Evolutionary conservation across 1,140 invertebrate genomes (phyloP).

Genomic region (Metaphire vulgaris): DNA sequence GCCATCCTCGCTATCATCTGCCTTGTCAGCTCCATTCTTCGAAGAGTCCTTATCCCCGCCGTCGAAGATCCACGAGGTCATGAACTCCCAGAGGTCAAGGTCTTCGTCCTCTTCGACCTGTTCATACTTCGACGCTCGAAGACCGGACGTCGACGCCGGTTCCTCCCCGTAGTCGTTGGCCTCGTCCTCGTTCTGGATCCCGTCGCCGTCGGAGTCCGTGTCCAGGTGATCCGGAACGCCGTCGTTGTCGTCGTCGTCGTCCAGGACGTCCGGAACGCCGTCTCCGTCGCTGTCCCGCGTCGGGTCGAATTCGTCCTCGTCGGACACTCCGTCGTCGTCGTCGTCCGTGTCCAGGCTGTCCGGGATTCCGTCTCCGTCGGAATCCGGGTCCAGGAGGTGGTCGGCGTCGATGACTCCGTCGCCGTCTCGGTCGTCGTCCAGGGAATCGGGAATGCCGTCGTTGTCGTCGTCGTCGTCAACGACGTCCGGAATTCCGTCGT

Average conservation of each 20-base stretch:
- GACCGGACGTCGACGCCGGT: neutral
- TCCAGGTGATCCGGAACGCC: slow-evolving; percentile 43
- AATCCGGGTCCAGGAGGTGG: neutral
- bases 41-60: neutral
- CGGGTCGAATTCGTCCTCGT: slow-evolving; percentile 18
- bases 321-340: slow-evolving; percentile 28
- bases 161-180: slow-evolving; percentile 12
- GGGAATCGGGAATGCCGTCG: neutral
- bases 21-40: neutral
- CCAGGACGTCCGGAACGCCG: slow-evolving; percentile 34
- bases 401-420: slow-evolving; percentile 11
- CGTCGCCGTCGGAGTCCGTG: slow-evolving; percentile 31
- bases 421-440: slow-evolving; percentile 5
- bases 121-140: slow-evolving; percentile 16
- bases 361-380: slow-evolving; percentile 28
- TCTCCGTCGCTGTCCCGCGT: slow-evolving; percentile 39
- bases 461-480: slow-evolving; percentile 32
- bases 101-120: slow-evolving; percentile 24
- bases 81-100: slow-evolving; percentile 29
- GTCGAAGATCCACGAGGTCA: slow-evolving; percentile 25
- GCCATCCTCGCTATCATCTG: neutral
- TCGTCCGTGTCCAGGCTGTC: slow-evolving; percentile 26
- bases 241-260: slow-evolving; percentile 38
- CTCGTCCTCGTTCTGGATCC: slow-evolving; percentile 32
- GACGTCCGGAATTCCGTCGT: slow-evolving; percentile 31